A percentile compares a stretch with the other conserved stretches of the same genome.
These are phyloP conservation scores for Cephus rjabovi DNA, from an alignment of 2,888 invertebrate species.

Conservation along the genomic window DNA sequence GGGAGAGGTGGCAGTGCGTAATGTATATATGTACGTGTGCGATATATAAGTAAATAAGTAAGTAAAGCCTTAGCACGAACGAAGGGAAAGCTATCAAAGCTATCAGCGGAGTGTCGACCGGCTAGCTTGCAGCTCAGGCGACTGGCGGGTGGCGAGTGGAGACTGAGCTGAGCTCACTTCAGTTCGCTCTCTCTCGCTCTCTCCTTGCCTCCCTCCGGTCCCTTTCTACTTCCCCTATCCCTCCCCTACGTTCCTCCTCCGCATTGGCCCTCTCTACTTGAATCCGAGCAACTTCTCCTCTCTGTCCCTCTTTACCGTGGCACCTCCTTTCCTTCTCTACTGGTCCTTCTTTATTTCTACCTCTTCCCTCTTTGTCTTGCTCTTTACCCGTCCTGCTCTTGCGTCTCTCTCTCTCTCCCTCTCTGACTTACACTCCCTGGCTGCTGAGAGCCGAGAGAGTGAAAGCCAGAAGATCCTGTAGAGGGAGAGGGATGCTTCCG, in stretches of 20 bases:
- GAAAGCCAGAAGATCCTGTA: no score
- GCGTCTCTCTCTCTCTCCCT: no score
- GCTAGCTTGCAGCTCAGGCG: slow-evolving; percentile 39
- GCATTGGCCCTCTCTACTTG: no score
- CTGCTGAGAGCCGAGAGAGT: no score
- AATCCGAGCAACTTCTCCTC: no score
- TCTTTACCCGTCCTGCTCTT: no score
- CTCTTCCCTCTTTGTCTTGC: no score
- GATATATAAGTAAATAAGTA: slow-evolving; percentile 28
- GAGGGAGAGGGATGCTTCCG: not conserved
- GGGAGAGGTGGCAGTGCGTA: not conserved
- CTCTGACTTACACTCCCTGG: no score
- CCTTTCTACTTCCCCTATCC: not conserved
- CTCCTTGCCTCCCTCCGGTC: not conserved
- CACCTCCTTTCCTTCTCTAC: no score
- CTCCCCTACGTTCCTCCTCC: not conserved
- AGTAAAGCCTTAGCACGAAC: slow-evolving; percentile 35
- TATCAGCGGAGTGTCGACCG: slow-evolving; percentile 41
- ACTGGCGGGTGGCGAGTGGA: slow-evolving; percentile 40
- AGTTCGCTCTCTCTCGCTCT: slow-evolving; percentile 20
- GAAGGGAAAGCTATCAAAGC: slow-evolving; percentile 36
- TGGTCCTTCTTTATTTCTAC: no score
- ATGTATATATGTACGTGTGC: not conserved
- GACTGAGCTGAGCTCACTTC: slow-evolving; percentile 34
- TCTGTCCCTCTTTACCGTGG: no score